These are phyloP conservation scores for Oceanodroma tethys DNA, from an alignment of 2,113 vertebrate species.

Conservation along the genomic window DNA sequence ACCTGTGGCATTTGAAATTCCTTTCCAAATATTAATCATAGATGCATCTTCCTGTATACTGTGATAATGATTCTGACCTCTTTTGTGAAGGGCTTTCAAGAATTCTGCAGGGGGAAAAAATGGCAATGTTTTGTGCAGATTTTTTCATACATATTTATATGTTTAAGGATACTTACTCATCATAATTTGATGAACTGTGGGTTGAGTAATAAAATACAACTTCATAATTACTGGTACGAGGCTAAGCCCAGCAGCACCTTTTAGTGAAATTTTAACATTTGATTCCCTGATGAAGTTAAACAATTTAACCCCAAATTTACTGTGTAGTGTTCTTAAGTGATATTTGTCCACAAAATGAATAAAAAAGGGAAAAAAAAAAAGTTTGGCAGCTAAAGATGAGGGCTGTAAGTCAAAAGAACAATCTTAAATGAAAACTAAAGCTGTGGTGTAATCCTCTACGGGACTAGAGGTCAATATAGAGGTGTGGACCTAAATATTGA, in stretches of 20 bases:
- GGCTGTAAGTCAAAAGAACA: background rate
- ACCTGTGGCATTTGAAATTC: background rate
- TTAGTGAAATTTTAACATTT: slow-evolving; percentile 22
- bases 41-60: background rate
- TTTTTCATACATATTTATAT: background rate
- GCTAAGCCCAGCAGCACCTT: slow-evolving; percentile 12
- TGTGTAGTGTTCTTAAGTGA: background rate
- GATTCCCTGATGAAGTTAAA: slow-evolving; percentile 18
- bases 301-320: background rate
- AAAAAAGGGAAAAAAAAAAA: background rate
- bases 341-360: slow-evolving; percentile 17
- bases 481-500: background rate
- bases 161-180: slow-evolving; percentile 14
- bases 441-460: background rate
- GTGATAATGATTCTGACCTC: background rate
- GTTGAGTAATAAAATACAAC: slow-evolving; percentile 39
- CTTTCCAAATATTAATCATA: background rate
- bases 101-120: background rate
- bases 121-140: background rate
- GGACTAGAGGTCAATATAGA: background rate
- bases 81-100: background rate
- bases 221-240: slow-evolving; percentile 5
- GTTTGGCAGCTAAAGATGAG: background rate
- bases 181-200: slow-evolving; percentile 28
- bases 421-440: background rate